Evolutionary conservation across 2,797 vertebrate species (phyloP).

Genomic region (Tragelaphus eurycerus): DNA sequence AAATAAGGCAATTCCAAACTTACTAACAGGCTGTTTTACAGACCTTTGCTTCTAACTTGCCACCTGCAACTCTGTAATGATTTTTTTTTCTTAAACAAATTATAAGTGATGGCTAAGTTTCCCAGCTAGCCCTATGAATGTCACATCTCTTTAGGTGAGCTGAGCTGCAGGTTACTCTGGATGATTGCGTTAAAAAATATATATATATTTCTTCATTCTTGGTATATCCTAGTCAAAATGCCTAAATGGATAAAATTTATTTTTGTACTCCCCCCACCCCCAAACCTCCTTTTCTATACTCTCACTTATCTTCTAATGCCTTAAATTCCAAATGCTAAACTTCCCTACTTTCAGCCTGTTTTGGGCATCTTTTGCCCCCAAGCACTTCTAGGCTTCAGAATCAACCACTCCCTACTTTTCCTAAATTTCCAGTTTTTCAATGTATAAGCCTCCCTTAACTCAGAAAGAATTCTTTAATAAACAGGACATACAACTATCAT

Average conservation of each 20-base stretch:
- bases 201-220: background rate
- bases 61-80: background rate
- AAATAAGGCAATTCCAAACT: background rate
- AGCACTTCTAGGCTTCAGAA: background rate
- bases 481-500: background rate
- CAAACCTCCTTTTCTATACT: background rate
- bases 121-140: background rate
- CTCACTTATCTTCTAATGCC: background rate
- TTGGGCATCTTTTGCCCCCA: background rate
- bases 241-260: background rate
- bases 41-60: background rate
- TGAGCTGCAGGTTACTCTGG: constrained; percentile 11
- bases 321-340: background rate
- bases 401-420: background rate
- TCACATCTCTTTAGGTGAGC: background rate
- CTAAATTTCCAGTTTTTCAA: background rate
- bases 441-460: constrained; percentile 1
- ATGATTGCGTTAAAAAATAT: constrained; percentile 3
- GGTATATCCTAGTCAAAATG: background rate
- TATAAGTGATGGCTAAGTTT: background rate
- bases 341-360: background rate
- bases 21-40: background rate
- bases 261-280: background rate
- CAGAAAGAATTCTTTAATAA: constrained; percentile 20
- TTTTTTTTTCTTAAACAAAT: background rate